A percentile compares a stretch with the other conserved stretches of the same genome.
These are phyloP conservation scores for Etheostoma perlongum DNA, from an alignment of 2,797 vertebrate genomes.

Conservation along the genomic window DNA sequence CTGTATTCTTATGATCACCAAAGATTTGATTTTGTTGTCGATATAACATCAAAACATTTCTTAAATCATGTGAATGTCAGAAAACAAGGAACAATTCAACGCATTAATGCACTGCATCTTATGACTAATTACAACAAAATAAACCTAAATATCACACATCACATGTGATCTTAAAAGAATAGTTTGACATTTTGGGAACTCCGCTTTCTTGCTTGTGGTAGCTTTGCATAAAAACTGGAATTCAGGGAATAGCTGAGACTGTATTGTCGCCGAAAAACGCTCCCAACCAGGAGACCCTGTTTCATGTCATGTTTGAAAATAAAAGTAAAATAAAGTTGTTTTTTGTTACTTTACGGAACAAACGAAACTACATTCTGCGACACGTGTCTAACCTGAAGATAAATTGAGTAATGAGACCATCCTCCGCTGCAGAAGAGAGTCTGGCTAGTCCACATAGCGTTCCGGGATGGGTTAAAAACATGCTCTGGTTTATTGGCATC, in stretches of 20 bases:
- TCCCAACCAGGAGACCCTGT: no score
- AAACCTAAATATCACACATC: background rate
- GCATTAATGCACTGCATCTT: background rate
- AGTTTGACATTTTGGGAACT: background rate
- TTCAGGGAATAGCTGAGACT: background rate
- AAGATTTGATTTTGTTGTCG: background rate
- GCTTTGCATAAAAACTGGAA: constrained; percentile 5
- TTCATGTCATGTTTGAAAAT: no score
- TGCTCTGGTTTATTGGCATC: no score
- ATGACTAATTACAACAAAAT: background rate
- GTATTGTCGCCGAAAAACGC: no score
- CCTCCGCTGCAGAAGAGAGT: no score
- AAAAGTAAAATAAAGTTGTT: no score
- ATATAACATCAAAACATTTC: background rate
- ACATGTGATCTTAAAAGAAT: background rate
- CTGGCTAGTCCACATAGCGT: no score
- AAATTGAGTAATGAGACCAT: no score
- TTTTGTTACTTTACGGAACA: no score
- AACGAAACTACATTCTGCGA: no score
- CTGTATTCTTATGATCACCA: background rate
- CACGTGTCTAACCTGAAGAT: no score
- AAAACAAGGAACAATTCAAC: background rate
- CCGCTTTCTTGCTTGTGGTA: background rate
- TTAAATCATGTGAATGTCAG: background rate
- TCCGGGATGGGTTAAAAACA: no score